A percentile compares a stretch with the other conserved stretches of the same genome.
phyloP scores from a whole-genome alignment of 1,140 invertebrate genomes.

The Nomia melanderi region DNA sequence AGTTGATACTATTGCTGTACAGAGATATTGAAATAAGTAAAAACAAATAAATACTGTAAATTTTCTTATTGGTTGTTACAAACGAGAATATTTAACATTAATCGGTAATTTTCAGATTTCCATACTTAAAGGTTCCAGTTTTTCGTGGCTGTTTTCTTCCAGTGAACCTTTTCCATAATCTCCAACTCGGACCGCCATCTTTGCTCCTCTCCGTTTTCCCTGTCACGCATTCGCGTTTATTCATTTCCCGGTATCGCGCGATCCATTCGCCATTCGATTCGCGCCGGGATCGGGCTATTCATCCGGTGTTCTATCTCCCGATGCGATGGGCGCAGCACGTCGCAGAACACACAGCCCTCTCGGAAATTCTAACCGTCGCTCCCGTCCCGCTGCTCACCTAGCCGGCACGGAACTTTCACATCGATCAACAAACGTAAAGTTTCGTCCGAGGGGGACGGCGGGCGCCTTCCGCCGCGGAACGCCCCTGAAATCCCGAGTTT shows the following conservation, averaged over 20 bases:
- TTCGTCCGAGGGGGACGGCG: too few relatives aligned
- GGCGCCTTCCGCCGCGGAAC: background rate
- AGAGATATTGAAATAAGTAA: too few relatives aligned
- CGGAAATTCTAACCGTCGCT: constrained; percentile 1
- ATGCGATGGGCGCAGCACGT: background rate
- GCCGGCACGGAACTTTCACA: constrained; percentile 14
- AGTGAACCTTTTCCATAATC: too few relatives aligned
- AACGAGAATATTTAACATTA: too few relatives aligned
- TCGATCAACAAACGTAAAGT: constrained; percentile 3
- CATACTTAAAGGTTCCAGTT: too few relatives aligned
- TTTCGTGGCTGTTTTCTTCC: too few relatives aligned
- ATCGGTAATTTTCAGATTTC: too few relatives aligned
- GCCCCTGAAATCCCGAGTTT: too few relatives aligned
- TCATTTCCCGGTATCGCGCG: background rate
- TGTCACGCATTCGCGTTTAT: constrained; percentile 1
- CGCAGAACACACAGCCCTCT: background rate
- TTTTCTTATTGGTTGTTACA: too few relatives aligned
- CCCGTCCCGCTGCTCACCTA: background rate
- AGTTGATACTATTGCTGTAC: too few relatives aligned
- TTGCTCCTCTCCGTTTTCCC: background rate
- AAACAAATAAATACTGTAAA: too few relatives aligned
- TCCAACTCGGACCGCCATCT: too few relatives aligned
- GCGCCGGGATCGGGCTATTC: constrained; percentile 25
- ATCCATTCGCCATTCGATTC: constrained; percentile 17
- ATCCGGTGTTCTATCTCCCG: constrained; percentile 15